phyloP scores from a whole-genome alignment of 2,113 vertebrate genomes.

The Elachura formosa region DNA sequence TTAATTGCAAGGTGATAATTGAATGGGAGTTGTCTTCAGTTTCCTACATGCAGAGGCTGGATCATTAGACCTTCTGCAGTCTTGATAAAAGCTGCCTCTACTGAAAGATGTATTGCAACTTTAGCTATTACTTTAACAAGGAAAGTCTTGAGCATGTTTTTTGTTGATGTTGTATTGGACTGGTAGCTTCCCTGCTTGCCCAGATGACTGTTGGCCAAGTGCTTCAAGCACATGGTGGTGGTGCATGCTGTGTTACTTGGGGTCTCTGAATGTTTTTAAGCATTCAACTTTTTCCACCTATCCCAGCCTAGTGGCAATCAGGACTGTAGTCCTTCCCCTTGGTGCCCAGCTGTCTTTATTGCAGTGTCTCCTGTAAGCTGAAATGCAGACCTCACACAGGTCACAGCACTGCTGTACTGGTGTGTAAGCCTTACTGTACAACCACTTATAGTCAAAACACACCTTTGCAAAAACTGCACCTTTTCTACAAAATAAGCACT shows the following conservation, averaged over 20 bases:
- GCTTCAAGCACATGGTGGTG: neutral
- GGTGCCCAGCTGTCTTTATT: neutral
- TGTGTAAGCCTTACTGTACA: neutral
- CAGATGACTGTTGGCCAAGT: neutral
- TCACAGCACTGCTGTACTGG: neutral
- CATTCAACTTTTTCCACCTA: rapidly evolving
- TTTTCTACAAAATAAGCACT: neutral
- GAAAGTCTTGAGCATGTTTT: neutral
- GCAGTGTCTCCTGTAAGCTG: neutral
- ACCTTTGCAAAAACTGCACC: neutral
- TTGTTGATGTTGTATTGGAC: neutral
- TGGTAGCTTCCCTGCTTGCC: neutral
- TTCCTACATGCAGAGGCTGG: neutral
- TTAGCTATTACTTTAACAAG: neutral
- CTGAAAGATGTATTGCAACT: neutral
- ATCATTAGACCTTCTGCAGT: neutral
- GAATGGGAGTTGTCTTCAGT: neutral
- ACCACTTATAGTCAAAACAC: neutral
- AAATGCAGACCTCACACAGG: neutral
- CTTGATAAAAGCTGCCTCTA: neutral
- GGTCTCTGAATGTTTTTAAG: neutral
- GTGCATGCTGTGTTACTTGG: rapidly evolving
- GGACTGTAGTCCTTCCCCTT: neutral
- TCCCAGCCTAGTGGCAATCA: neutral
- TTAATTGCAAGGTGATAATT: constrained; percentile 36